Evolutionary conservation across 2,113 vertebrate genomes (phyloP).

Genomic region (Corvus moneduloides): DNA sequence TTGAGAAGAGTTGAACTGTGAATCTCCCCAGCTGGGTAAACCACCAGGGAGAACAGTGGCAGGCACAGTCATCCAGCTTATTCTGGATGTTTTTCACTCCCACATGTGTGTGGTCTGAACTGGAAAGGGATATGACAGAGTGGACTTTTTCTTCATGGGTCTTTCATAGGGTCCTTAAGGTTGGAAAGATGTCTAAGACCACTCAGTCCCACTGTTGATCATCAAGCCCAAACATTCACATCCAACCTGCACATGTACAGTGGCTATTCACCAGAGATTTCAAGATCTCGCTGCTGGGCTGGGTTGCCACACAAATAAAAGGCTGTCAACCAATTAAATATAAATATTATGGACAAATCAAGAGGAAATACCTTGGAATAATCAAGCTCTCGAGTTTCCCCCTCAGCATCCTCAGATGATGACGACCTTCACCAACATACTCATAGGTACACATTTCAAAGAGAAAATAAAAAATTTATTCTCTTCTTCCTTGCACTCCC

Average conservation of each 20-base stretch:
- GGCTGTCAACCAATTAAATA: neutral
- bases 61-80: neutral
- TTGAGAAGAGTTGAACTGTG: neutral
- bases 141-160: neutral
- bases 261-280: neutral
- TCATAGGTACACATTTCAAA: neutral
- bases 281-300: neutral
- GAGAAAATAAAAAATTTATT: neutral
- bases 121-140: neutral
- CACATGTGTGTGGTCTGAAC: fast-evolving
- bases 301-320: neutral
- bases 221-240: neutral
- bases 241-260: fast-evolving
- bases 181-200: neutral
- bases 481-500: neutral
- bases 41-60: fast-evolving
- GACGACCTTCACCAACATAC: neutral
- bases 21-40: neutral
- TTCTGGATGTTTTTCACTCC: neutral
- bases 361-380: neutral
- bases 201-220: neutral
- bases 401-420: neutral
- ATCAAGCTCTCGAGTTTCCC: fast-evolving
- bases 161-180: neutral
- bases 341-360: neutral